phyloP scores from a whole-genome alignment of 2,797 vertebrate genomes.

The Sebastes ruberrimus region DNA sequence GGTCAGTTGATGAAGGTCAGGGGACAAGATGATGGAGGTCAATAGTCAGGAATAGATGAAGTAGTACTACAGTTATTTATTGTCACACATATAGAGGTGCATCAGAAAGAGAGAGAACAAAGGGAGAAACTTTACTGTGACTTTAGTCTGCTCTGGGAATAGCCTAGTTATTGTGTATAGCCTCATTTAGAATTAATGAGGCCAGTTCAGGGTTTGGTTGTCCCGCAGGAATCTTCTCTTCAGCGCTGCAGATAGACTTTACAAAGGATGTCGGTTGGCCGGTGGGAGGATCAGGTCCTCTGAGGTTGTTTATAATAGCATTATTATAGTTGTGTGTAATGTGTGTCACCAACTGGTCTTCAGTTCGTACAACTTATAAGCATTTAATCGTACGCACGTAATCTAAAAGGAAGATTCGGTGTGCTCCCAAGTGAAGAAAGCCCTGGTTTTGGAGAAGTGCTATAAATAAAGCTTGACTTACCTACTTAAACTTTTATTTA shows the following conservation, averaged over 20 bases:
- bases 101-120: background rate
- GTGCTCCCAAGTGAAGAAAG: background rate
- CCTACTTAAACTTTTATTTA: background rate
- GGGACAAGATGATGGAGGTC: background rate
- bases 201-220: conserved; percentile 47
- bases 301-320: conserved; percentile 17
- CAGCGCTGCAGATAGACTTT: conserved; percentile 28
- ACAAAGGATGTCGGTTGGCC: background rate
- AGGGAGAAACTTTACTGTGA: background rate
- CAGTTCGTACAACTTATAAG: background rate
- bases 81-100: conserved; percentile 1
- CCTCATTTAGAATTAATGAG: conserved; percentile 69
- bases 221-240: conserved; percentile 33
- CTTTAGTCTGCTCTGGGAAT: conserved; percentile 57
- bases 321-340: background rate
- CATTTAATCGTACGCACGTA: background rate
- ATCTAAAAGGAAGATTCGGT: background rate
- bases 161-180: conserved; percentile 61
- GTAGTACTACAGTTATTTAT: background rate
- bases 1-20: background rate
- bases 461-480: background rate
- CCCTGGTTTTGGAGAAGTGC: background rate
- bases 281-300: conserved; percentile 4
- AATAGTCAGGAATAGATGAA: background rate
- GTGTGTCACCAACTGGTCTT: background rate